Evolutionary conservation across 2,797 vertebrate species (phyloP).

Genomic region (Onychomys torridus): DNA sequence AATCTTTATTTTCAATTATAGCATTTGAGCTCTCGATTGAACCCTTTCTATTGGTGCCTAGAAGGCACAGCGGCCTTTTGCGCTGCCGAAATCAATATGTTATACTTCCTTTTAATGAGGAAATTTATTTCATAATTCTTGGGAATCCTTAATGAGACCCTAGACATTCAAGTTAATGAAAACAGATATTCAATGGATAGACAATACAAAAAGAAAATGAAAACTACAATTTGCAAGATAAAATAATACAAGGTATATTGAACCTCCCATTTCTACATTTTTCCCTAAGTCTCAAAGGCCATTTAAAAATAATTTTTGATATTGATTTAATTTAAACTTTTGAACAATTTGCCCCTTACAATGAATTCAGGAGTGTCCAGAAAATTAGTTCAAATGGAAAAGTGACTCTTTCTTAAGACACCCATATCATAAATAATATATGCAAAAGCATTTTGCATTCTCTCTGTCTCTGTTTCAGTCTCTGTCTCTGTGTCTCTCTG

Average conservation of each 20-base stretch:
- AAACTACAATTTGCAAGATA: conserved; percentile 20
- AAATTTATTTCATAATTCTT: conserved; percentile 49
- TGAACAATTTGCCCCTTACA: background rate
- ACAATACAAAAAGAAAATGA: background rate
- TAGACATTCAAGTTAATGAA: background rate
- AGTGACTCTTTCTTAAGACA: background rate
- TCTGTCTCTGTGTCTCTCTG: background rate
- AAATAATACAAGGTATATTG: background rate
- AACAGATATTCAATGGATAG: background rate
- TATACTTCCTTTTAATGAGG: conserved; percentile 47
- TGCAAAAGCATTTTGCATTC: background rate
- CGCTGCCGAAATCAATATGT: conserved; percentile 52
- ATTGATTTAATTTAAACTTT: background rate
- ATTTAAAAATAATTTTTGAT: background rate
- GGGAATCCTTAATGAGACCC: background rate
- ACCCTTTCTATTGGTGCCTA: conserved; percentile 16
- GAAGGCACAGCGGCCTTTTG: background rate
- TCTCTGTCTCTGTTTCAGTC: background rate
- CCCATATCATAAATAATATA: background rate
- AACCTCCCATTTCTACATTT: background rate
- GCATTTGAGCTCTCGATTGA: conserved; percentile 59
- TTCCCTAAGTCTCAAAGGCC: background rate
- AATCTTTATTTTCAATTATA: conserved; percentile 72
- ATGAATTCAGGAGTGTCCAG: background rate
- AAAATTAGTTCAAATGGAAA: conserved; percentile 33